Percentiles rank a stretch among this genome's conserved stretches.
These are phyloP conservation scores for Camponotus vicinus DNA, from an alignment of 1,140 invertebrate species.

Conservation along the genomic window DNA sequence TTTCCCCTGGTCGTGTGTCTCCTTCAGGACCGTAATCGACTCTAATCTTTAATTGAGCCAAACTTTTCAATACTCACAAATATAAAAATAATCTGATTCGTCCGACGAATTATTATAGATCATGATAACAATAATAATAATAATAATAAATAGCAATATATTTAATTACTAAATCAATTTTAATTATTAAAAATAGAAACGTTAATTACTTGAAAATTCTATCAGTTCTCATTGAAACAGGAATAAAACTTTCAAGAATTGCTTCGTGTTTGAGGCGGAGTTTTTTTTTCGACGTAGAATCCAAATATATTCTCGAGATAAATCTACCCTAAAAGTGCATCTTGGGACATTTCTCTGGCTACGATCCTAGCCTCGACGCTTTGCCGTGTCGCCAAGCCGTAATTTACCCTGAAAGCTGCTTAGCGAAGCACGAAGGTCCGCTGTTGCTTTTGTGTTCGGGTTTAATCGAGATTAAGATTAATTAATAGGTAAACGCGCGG, in stretches of 20 bases:
- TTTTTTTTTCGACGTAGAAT: background rate
- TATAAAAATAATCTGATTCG: background rate
- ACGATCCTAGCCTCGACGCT: background rate
- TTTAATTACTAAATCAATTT: background rate
- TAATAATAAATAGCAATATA: background rate
- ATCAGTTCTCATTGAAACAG: background rate
- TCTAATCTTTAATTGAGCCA: background rate
- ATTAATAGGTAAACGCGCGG: slow-evolving; percentile 42
- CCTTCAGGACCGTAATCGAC: background rate
- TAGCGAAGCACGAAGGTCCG: background rate
- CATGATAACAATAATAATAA: background rate
- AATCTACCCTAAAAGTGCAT: background rate
- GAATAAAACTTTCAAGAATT: background rate
- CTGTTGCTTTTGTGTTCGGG: slow-evolving; percentile 7
- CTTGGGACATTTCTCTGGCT: background rate
- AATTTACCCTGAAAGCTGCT: slow-evolving; percentile 44
- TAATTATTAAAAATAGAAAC: background rate
- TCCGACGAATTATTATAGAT: background rate
- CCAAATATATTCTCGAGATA: background rate
- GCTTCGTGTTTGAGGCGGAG: background rate
- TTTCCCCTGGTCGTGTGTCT: background rate
- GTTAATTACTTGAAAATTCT: background rate
- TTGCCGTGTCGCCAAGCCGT: background rate
- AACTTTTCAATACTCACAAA: background rate
- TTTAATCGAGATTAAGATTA: slow-evolving; percentile 54